Evolutionary conservation across 1,140 invertebrate species (phyloP).

Genomic region (Protaetia brevitarsis): DNA sequence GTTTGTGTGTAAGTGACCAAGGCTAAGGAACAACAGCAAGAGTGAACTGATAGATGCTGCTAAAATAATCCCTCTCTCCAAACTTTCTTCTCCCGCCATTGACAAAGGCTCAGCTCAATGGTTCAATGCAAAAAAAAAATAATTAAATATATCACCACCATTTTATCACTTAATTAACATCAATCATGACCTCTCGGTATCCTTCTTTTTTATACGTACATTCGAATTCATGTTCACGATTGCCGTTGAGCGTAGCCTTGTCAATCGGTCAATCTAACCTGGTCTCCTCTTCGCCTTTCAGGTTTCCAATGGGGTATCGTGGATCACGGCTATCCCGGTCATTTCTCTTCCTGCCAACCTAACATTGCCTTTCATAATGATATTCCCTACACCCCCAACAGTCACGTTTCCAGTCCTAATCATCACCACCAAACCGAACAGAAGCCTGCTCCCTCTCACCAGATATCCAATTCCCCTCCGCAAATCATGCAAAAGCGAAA

Average conservation of each 20-base stretch:
- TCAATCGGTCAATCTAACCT: conserved; percentile 10
- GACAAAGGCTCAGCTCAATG: conserved; percentile 44
- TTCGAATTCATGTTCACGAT: conserved; percentile 38
- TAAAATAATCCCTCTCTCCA: conserved; percentile 8
- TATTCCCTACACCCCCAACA: conserved; percentile 13
- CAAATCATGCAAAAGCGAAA: conserved; percentile 53
- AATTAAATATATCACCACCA: conserved; percentile 1
- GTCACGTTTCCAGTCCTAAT: neutral
- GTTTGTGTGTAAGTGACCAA: conserved; percentile 25
- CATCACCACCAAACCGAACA: conserved; percentile 3
- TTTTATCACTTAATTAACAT: neutral
- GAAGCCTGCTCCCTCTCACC: conserved; percentile 21
- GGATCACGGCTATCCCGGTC: conserved; percentile 56
- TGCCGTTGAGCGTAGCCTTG: conserved; percentile 48
- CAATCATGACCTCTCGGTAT: neutral
- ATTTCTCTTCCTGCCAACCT: conserved; percentile 52
- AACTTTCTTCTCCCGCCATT: conserved; percentile 31
- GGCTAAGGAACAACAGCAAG: conserved; percentile 46
- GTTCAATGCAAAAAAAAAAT: conserved; percentile 17
- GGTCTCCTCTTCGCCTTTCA: conserved; percentile 50
- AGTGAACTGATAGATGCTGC: conserved; percentile 34
- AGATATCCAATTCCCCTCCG: conserved; percentile 38
- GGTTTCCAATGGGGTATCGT: conserved; percentile 69
- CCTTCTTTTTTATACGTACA: conserved; percentile 2
- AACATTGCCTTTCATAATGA: conserved; percentile 23